Evolutionary conservation across 1,140 invertebrate species (phyloP).

Genomic region (Chlorops oryzae): DNA sequence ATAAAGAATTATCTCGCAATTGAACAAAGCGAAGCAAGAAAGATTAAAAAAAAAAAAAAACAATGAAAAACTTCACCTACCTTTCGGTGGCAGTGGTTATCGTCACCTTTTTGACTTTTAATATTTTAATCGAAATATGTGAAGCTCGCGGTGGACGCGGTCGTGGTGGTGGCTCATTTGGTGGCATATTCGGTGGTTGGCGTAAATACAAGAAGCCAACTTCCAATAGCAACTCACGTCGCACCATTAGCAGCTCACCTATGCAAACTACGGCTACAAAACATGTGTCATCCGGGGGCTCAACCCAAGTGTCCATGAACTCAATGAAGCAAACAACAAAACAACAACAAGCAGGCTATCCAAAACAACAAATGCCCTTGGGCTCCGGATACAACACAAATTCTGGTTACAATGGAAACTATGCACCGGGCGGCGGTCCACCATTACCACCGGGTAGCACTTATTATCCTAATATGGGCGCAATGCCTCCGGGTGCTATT

Average conservation of each 20-base stretch:
- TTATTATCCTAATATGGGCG: conserved; percentile 28
- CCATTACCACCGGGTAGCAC: conserved; percentile 14
- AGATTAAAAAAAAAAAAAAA: too few species aligned
- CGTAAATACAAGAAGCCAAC: conserved; percentile 41
- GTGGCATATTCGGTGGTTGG: conserved; percentile 38
- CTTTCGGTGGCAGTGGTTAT: too few species aligned
- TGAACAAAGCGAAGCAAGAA: too few species aligned
- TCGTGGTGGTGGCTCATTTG: conserved; percentile 37
- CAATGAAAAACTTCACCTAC: too few species aligned
- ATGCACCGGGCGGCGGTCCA: not conserved
- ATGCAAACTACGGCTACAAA: conserved; percentile 31
- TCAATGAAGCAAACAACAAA: conserved; percentile 20
- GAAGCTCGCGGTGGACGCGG: conserved; percentile 36
- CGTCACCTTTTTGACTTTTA: not conserved
- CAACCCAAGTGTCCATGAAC: conserved; percentile 8
- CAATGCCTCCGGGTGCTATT: conserved; percentile 28
- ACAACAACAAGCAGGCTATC: conserved; percentile 26
- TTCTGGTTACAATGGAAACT: too few species aligned
- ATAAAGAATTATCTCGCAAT: too few species aligned
- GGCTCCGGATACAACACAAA: conserved; percentile 11
- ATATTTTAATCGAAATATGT: not conserved
- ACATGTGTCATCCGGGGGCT: conserved; percentile 1
- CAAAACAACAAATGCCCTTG: conserved; percentile 29
- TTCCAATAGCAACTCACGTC: conserved; percentile 24
- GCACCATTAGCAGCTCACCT: conserved; percentile 34